Evolutionary conservation across 2,888 invertebrate genomes (phyloP).

Genomic region (Villa cingulata): DNA sequence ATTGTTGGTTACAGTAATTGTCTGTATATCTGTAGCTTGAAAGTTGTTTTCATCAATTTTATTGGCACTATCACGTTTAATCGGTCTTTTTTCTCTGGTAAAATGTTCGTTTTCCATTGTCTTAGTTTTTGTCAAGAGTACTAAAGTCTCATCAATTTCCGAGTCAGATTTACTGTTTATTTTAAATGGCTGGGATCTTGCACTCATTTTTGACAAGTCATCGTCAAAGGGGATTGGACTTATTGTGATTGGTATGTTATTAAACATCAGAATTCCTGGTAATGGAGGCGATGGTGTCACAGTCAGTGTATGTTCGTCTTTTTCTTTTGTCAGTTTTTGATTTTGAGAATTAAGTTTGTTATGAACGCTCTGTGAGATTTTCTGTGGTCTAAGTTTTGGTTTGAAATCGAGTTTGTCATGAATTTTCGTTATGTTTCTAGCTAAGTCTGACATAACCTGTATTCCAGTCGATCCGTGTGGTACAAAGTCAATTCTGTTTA

Average conservation of each 20-base stretch:
- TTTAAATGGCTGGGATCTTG: background rate
- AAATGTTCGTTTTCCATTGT: constrained; percentile 4
- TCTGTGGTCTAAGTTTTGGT: constrained; percentile 30
- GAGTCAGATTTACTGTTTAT: constrained; percentile 9
- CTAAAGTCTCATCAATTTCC: background rate
- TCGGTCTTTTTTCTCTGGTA: constrained; percentile 12
- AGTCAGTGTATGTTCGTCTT: constrained; percentile 6
- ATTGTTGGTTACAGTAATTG: background rate
- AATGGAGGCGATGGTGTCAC: background rate
- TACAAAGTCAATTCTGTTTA: constrained; percentile 21
- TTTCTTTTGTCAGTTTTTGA: constrained; percentile 30
- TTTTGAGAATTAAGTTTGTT: constrained; percentile 18
- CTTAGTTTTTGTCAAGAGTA: background rate
- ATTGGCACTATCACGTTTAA: background rate
- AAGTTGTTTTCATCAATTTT: background rate
- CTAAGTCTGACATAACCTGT: constrained; percentile 17
- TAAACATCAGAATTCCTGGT: background rate
- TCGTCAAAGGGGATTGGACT: background rate
- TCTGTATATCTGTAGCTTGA: background rate
- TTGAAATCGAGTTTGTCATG: constrained; percentile 48
- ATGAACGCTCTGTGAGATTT: constrained; percentile 31
- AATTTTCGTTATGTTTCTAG: constrained; percentile 28
- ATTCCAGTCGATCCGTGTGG: constrained; percentile 22
- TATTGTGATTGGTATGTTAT: background rate
- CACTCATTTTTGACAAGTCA: background rate